phyloP scores from a whole-genome alignment of 2,113 vertebrate species.

The Entomyzon cyanotis region DNA sequence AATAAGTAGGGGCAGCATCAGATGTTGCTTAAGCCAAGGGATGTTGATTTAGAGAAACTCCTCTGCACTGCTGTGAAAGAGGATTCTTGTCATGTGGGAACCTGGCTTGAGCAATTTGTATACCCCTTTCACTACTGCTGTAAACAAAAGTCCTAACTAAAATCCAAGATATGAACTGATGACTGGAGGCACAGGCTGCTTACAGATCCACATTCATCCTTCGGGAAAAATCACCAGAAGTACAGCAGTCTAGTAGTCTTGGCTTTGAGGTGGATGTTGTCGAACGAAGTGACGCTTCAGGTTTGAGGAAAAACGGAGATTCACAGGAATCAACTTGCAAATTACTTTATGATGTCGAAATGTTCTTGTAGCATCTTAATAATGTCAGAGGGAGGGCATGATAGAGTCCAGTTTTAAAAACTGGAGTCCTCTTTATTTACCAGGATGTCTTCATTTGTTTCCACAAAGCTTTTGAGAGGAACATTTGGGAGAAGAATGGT shows the following conservation, averaged over 20 bases:
- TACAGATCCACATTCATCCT: background rate
- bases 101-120: background rate
- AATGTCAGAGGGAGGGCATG: background rate
- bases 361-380: background rate
- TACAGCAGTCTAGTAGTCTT: background rate
- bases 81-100: background rate
- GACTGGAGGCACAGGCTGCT: background rate
- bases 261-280: background rate
- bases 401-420: background rate
- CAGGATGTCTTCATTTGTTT: background rate
- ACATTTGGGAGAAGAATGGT: background rate
- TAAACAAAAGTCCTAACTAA: background rate
- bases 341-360: background rate
- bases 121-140: background rate
- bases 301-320: background rate
- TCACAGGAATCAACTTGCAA: fast-evolving
- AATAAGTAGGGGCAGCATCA: background rate
- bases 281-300: background rate
- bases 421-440: background rate
- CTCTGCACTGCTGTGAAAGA: background rate
- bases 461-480: background rate
- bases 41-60: background rate
- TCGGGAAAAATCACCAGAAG: background rate
- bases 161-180: background rate
- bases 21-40: background rate